Base-by-base conservation (phyloP, 2,888 invertebrate genomes). In the Drosophila helvetica region DNA sequence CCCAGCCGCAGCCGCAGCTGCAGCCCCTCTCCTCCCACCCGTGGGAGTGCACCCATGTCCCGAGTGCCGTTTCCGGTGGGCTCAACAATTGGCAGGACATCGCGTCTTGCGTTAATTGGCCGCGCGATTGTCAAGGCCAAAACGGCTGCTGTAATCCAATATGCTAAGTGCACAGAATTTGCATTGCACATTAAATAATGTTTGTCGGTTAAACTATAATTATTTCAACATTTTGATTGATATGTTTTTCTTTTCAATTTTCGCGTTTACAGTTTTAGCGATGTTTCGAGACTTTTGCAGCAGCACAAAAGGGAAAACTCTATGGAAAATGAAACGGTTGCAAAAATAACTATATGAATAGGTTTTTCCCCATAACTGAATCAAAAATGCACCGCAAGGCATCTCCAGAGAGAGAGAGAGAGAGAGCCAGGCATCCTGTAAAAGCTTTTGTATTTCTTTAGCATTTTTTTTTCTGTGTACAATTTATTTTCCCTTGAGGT, bases 71-170 rank as follows among this genome's bases (percentile, higher is more conserved):
- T 65, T 63, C 42, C 54, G 64, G 55, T 43, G 65, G 12, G 43
- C 22, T 65, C 43, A 33, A 55, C 65, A 66, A 66, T 65, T 55
- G 65, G 66, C 65, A 66, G 66, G 65, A 66, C 43, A 38, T 10
- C 9, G n/a, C 18, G 66, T 56, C 65, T 66, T 22, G 65, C 19
- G 22, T 25, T 33, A 64, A 55, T 65, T 55, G 15, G 25, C 43
- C 50, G 19, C n/a, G 30, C 43, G 22, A 50, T 19, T 65, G 38
- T 38, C 38, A 38, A 38, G 38, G 38, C 38, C 18, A 17, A 17
- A 65, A 25, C 22, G 45, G 38, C 38, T 7, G 38, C 38, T 38
- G 38, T 38, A 38, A 38, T 38, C 5, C 38, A 38, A 38, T 38
- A 38, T n/a, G n/a, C n/a, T n/a, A n/a, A n/a, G n/a, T n/a, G n/a